Percentiles rank a stretch among this genome's conserved stretches.
These are phyloP conservation scores for Lasaia peninsularis DNA, from an alignment of 1,140 invertebrate species.

Conservation along the genomic window DNA sequence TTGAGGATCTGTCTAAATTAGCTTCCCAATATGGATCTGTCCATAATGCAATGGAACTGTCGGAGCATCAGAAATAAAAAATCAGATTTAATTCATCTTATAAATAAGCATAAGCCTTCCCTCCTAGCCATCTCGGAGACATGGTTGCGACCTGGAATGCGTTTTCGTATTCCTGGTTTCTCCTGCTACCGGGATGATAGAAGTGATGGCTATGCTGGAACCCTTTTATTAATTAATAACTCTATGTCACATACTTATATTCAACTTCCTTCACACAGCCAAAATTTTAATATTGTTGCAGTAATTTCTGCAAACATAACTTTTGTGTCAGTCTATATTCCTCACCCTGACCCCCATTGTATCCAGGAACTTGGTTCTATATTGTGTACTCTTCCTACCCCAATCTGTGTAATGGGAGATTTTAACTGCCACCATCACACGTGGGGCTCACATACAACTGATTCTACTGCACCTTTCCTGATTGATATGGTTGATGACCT, in stretches of 20 bases:
- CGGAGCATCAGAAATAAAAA: not conserved
- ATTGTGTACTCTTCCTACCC: not conserved
- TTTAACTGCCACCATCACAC: not conserved
- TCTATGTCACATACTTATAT: not conserved
- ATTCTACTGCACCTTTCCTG: not conserved
- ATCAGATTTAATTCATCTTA: not conserved
- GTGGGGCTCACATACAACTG: not conserved
- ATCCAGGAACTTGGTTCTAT: not conserved
- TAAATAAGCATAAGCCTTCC: not conserved
- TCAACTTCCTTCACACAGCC: not conserved
- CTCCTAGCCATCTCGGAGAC: not conserved
- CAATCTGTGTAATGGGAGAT: not conserved
- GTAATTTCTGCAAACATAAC: not conserved
- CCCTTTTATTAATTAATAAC: not conserved
- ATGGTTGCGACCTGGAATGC: not conserved
- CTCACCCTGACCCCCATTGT: not conserved
- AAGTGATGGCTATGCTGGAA: not conserved
- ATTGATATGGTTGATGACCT: not conserved
- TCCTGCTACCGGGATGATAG: not conserved
- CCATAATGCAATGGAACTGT: not conserved
- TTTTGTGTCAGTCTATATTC: not conserved
- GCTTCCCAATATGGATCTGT: not conserved
- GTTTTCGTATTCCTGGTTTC: not conserved
- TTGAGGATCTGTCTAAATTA: not conserved
- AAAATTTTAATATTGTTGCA: not conserved